Evolutionary conservation across 2,888 invertebrate genomes (phyloP).

Genomic region (Drosophila nr. perissopoda): DNA sequence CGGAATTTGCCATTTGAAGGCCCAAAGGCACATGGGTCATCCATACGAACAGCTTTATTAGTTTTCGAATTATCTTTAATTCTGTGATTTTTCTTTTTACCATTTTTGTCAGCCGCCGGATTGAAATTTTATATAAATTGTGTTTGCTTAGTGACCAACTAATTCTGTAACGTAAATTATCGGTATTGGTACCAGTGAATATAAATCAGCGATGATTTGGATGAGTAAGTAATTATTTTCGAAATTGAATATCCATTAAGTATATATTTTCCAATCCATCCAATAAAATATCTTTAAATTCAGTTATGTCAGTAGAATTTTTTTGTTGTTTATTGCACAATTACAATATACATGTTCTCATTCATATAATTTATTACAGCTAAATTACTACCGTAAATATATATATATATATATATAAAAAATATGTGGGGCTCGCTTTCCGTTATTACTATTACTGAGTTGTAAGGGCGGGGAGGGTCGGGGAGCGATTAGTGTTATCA

Average conservation of each 20-base stretch:
- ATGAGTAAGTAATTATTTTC: not conserved
- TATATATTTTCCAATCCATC: not conserved
- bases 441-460: conserved; percentile 60
- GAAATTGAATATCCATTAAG: too few species aligned
- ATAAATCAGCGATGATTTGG: not conserved
- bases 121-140: not conserved
- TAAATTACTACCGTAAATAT: conserved; percentile 64
- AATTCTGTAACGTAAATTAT: not conserved
- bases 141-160: not conserved
- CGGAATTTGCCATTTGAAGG: not conserved
- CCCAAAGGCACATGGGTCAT: not conserved
- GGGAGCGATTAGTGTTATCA: conserved; percentile 68
- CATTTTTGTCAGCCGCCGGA: not conserved
- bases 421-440: conserved; percentile 49
- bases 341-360: conserved; percentile 82
- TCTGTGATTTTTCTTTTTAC: not conserved
- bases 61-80: not conserved
- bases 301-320: conserved; percentile 65
- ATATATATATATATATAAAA: conserved; percentile 34
- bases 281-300: conserved; percentile 15
- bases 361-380: conserved; percentile 78
- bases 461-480: conserved; percentile 24
- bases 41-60: not conserved
- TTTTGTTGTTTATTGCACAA: conserved; percentile 82
- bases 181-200: not conserved